These are phyloP conservation scores for Drosophila sucinea DNA, from an alignment of 1,140 invertebrate species.

Conservation along the genomic window DNA sequence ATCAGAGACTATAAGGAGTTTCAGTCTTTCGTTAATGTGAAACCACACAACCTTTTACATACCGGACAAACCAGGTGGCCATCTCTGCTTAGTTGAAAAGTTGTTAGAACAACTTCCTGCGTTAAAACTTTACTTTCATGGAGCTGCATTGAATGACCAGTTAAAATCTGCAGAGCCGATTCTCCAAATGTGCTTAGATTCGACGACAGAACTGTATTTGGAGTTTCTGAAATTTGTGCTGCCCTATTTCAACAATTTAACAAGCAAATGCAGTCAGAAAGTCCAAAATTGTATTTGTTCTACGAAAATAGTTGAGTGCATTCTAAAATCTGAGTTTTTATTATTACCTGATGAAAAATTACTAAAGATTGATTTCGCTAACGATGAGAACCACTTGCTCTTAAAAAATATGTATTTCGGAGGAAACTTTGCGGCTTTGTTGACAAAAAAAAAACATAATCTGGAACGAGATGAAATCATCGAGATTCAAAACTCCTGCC, in stretches of 20 bases:
- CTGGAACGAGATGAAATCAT: neutral
- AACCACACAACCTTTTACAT: conserved; percentile 2
- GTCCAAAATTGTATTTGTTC: neutral
- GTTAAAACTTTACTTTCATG: neutral
- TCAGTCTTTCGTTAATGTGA: conserved; percentile 2
- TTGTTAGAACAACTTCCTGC: neutral
- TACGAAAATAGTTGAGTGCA: neutral
- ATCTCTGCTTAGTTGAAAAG: conserved; percentile 2
- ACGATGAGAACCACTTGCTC: conserved; percentile 1
- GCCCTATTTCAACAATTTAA: neutral
- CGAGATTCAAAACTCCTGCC: neutral
- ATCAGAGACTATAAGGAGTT: neutral
- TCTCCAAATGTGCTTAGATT: conserved; percentile 1
- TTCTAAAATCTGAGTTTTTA: conserved; percentile 1
- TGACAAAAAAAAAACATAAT: neutral
- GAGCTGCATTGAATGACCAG: too few relatives aligned
- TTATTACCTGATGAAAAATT: neutral
- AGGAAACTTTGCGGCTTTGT: conserved; percentile 1
- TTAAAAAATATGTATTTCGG: conserved; percentile 1
- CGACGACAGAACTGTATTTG: too few relatives aligned
- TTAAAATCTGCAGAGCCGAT: conserved; percentile 2
- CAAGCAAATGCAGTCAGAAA: neutral
- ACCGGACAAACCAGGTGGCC: conserved; percentile 1
- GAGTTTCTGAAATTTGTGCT: neutral
- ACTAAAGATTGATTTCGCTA: conserved; percentile 2